phyloP scores from a whole-genome alignment of 1,140 invertebrate genomes.

The Lordiphosa collinella region DNA sequence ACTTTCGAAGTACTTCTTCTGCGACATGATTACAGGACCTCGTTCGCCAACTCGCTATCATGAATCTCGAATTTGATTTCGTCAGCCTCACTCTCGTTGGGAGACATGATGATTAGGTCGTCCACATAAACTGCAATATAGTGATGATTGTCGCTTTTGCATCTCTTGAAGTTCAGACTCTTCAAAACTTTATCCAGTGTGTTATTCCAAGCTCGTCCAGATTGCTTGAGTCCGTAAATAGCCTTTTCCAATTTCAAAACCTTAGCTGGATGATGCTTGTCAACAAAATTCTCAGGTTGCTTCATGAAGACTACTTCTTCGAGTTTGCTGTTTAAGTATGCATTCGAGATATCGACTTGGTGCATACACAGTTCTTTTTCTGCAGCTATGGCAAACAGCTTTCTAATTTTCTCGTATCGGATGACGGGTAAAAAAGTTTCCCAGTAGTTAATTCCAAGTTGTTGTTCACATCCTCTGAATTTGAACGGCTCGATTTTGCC shows the following conservation, averaged over 20 bases:
- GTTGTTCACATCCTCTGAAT: background rate
- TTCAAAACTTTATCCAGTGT: background rate
- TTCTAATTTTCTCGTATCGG: background rate
- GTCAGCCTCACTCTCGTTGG: background rate
- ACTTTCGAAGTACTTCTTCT: background rate
- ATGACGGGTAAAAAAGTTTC: slow-evolving; percentile 1
- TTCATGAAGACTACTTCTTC: background rate
- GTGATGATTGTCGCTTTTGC: background rate
- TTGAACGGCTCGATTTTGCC: background rate
- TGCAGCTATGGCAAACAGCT: slow-evolving; percentile 4
- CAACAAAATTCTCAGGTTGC: background rate
- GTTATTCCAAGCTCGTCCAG: background rate
- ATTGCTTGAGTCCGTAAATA: slow-evolving; percentile 3
- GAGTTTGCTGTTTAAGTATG: slow-evolving; percentile 6
- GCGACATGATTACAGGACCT: background rate
- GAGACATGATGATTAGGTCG: background rate
- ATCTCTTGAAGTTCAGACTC: background rate
- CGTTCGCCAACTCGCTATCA: background rate
- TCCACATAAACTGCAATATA: background rate
- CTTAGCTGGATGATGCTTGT: background rate
- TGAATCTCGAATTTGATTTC: background rate
- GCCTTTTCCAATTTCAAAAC: slow-evolving; percentile 1
- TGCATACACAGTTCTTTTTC: slow-evolving; percentile 2
- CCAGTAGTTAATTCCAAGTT: background rate
- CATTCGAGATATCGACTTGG: slow-evolving; percentile 2